Evolutionary conservation across 2,113 vertebrate genomes (phyloP).

Genomic region (Gymnarchus niloticus): DNA sequence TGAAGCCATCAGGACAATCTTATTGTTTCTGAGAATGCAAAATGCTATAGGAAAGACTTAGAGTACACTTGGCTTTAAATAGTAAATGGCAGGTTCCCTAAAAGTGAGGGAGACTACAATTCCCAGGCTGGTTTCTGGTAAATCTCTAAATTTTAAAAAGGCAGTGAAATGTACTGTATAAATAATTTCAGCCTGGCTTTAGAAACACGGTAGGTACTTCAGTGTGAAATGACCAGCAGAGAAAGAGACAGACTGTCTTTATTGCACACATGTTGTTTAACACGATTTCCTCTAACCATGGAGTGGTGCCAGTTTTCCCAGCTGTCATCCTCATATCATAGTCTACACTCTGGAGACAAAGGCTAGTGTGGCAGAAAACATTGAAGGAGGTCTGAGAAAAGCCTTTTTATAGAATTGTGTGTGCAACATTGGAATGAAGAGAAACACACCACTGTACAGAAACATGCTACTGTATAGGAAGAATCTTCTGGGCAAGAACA

Average conservation of each 20-base stretch:
- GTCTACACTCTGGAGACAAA: not conserved
- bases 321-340: constrained; percentile 27
- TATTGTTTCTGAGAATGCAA: not conserved
- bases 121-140: too few species aligned
- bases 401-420: not conserved
- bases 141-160: not conserved
- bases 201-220: not conserved
- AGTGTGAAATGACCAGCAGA: not conserved
- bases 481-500: too few species aligned
- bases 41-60: not conserved
- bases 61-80: not conserved
- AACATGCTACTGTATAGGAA: too few species aligned
- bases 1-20: not conserved
- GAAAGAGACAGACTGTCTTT: not conserved
- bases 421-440: not conserved
- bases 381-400: not conserved
- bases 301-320: constrained; percentile 33
- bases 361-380: too few species aligned
- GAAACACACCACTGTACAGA: not conserved
- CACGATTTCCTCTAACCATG: not conserved
- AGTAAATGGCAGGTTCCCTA: not conserved
- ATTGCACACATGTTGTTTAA: not conserved
- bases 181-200: not conserved
- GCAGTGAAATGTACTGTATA: constrained; percentile 3
- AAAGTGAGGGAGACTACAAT: not conserved